Percentiles rank a stretch among this genome's conserved stretches.
Conservation (phyloP, 2,113 vertebrate genomes). For the Trematomus loennbergii region DNA sequence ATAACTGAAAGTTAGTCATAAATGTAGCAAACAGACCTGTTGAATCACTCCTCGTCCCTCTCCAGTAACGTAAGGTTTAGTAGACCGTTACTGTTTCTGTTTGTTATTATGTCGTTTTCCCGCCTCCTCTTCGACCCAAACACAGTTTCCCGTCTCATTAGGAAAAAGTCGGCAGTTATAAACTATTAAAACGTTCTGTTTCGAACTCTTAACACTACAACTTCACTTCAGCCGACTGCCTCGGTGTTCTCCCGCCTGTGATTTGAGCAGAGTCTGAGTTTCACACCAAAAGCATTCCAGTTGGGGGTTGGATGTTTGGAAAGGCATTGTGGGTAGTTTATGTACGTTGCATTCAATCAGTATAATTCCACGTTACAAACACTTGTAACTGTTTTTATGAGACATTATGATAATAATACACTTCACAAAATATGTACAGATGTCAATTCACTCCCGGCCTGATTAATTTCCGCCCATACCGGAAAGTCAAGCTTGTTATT, state of each 20-base stretch:
- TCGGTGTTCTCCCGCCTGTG: conserved; percentile 74
- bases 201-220: background rate
- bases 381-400: background rate
- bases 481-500: background rate
- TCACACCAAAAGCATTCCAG: conserved; percentile 9
- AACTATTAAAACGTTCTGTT: background rate
- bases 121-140: background rate
- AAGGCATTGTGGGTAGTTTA: conserved; percentile 70
- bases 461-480: background rate
- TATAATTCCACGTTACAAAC: background rate
- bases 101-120: background rate
- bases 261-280: conserved; percentile 68
- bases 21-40: conserved; percentile 52
- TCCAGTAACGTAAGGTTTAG: background rate
- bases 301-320: conserved; percentile 29
- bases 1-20: background rate
- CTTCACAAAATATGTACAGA: fast-evolving
- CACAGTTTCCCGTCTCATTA: background rate
- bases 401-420: background rate
- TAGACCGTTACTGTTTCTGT: background rate
- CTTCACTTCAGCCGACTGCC: background rate
- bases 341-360: background rate
- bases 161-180: background rate
- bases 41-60: conserved; percentile 50
- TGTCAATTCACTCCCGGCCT: background rate